phyloP scores from a whole-genome alignment of 1,140 invertebrate species.

The Elysia chlorotica region DNA sequence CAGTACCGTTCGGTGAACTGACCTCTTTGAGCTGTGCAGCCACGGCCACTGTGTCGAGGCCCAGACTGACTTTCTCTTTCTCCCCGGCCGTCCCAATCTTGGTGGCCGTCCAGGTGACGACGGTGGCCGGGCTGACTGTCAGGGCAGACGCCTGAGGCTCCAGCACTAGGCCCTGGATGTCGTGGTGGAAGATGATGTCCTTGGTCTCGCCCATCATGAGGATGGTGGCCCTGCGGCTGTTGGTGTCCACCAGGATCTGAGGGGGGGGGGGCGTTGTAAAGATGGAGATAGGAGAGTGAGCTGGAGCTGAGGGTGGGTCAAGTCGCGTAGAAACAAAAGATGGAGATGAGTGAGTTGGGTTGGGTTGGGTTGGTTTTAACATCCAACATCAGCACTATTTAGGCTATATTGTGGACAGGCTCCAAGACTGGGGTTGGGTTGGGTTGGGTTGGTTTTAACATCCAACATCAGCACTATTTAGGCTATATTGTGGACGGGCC shows the following conservation, averaged over 20 bases:
- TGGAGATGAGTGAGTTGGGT: neutral
- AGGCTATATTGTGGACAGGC: too few species aligned
- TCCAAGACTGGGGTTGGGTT: too few species aligned
- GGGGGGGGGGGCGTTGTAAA: neutral
- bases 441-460: too few species aligned
- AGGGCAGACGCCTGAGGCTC: too few species aligned
- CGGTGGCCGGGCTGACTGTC: neutral
- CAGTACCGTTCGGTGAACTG: too few species aligned
- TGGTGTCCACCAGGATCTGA: neutral
- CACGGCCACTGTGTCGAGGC: neutral
- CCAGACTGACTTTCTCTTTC: slow-evolving; percentile 3
- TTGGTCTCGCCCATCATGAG: slow-evolving; percentile 11
- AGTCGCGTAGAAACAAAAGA: neutral
- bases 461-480: too few species aligned
- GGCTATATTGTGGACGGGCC: too few species aligned
- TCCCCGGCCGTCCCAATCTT: slow-evolving; percentile 2
- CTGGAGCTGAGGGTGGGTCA: too few species aligned
- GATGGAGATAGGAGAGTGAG: neutral
- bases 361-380: too few species aligned
- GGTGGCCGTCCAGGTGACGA: neutral
- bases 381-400: too few species aligned
- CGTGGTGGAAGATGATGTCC: slow-evolving; percentile 21
- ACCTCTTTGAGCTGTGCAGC: slow-evolving; percentile 11
- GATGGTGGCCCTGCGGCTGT: neutral
- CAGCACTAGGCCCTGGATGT: slow-evolving; percentile 1